phyloP scores from a whole-genome alignment of 2,113 vertebrate genomes.

The Xiphophorus maculatus region DNA sequence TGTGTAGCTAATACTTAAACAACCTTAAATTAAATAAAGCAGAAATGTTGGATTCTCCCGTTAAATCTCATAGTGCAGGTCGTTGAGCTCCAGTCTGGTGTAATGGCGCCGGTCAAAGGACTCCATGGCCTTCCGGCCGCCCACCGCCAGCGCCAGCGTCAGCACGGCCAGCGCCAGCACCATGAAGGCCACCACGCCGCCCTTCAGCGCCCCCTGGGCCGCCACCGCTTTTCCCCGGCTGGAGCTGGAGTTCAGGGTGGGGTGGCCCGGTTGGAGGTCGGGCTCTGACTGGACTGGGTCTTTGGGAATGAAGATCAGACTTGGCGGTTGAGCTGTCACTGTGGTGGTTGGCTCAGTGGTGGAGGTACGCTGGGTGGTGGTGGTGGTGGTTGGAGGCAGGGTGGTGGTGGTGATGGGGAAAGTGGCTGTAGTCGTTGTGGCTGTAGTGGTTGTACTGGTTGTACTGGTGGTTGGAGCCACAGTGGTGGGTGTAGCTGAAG shows the following conservation, averaged over 20 bases:
- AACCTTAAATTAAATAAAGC: not conserved
- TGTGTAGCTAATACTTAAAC: not conserved
- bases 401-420: not conserved
- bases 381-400: not conserved
- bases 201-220: constrained; percentile 57
- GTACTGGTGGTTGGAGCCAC: not conserved
- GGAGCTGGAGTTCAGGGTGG: constrained; percentile 23
- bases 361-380: not conserved
- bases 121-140: constrained; percentile 80
- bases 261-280: constrained; percentile 10
- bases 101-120: constrained; percentile 83
- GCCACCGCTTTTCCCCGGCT: constrained; percentile 21
- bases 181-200: constrained; percentile 73
- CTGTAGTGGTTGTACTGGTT: not conserved
- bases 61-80: constrained; percentile 82
- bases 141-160: constrained; percentile 66
- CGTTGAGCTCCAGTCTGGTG: constrained; percentile 83
- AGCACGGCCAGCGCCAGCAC: constrained; percentile 73
- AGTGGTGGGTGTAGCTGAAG: not conserved
- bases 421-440: not conserved
- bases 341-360: constrained; percentile 11
- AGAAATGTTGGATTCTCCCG: not conserved
- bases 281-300: constrained; percentile 27
- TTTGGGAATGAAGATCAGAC: constrained; percentile 54
- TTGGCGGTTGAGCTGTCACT: constrained; percentile 15